Conservation (phyloP, 2,797 vertebrate genomes). For the Mormyrus hasselquistii region DNA sequence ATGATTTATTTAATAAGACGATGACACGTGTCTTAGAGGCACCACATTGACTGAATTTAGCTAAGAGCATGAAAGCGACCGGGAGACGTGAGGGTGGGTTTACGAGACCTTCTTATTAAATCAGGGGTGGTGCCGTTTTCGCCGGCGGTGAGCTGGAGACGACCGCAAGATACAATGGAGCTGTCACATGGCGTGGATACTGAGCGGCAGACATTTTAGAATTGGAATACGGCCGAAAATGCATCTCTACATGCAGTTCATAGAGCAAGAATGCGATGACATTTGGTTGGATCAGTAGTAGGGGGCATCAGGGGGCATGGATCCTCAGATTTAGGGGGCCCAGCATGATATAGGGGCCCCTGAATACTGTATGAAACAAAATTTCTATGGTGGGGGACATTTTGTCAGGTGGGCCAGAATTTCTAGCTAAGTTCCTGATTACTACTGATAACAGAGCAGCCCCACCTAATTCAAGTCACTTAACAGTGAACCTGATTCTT, state of each 20-base stretch:
- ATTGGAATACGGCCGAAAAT: background rate
- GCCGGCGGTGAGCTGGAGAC: background rate
- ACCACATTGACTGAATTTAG: background rate
- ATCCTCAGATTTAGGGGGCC: background rate
- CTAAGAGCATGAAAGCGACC: background rate
- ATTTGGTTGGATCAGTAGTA: background rate
- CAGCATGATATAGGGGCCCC: background rate
- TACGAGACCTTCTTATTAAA: constrained; percentile 22
- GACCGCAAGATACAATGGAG: background rate
- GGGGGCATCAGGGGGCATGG: background rate
- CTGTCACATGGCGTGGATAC: background rate
- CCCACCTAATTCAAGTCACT: background rate
- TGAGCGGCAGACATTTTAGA: background rate
- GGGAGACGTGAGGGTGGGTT: background rate
- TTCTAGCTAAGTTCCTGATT: background rate
- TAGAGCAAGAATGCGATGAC: background rate
- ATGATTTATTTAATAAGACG: background rate
- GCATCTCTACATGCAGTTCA: background rate
- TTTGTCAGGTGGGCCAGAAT: background rate
- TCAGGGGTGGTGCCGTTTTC: background rate
- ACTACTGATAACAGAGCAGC: background rate
- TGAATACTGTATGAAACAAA: background rate
- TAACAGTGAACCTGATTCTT: background rate
- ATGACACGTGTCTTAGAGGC: background rate
- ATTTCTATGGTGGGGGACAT: background rate